Percentiles rank a stretch among this genome's conserved stretches.
These are phyloP conservation scores for Eilema caniola DNA, from an alignment of 2,888 invertebrate genomes.

Conservation along the genomic window DNA sequence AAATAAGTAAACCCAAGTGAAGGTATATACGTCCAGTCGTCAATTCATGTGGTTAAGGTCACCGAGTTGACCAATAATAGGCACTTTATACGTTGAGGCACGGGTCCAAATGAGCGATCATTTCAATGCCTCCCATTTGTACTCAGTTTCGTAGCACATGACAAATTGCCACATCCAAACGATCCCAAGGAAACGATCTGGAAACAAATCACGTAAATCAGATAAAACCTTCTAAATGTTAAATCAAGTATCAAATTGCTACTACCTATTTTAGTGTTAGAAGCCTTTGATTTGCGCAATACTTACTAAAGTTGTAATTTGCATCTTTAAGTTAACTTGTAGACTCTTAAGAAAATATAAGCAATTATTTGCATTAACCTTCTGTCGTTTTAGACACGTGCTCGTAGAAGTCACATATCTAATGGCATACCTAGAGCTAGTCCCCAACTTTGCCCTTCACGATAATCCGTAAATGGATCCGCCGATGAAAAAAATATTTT, in stretches of 20 bases:
- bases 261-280: slow-evolving; percentile 21
- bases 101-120: slow-evolving; percentile 12
- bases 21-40: too few relatives aligned
- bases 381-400: too few relatives aligned
- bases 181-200: slow-evolving; percentile 10
- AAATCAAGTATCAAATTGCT: slow-evolving; percentile 13
- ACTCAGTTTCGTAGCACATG: slow-evolving; percentile 15
- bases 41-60: not conserved
- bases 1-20: not conserved
- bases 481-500: too few relatives aligned
- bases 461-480: too few relatives aligned
- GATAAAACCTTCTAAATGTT: slow-evolving; percentile 10
- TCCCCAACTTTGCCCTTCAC: too few relatives aligned
- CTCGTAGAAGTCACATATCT: too few relatives aligned
- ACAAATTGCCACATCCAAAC: slow-evolving; percentile 20
- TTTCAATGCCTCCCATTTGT: slow-evolving; percentile 13
- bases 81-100: slow-evolving; percentile 7
- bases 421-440: too few relatives aligned
- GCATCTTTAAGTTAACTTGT: not conserved
- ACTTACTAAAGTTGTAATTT: not conserved
- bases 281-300: not conserved
- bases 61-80: slow-evolving; percentile 9
- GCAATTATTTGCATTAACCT: too few relatives aligned
- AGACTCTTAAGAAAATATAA: too few relatives aligned
- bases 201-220: slow-evolving; percentile 15